Evolutionary conservation across 2,797 vertebrate species (phyloP), one percentile per base, ranked within the genome.

Genomic region (Poecilia gillii): DNA sequence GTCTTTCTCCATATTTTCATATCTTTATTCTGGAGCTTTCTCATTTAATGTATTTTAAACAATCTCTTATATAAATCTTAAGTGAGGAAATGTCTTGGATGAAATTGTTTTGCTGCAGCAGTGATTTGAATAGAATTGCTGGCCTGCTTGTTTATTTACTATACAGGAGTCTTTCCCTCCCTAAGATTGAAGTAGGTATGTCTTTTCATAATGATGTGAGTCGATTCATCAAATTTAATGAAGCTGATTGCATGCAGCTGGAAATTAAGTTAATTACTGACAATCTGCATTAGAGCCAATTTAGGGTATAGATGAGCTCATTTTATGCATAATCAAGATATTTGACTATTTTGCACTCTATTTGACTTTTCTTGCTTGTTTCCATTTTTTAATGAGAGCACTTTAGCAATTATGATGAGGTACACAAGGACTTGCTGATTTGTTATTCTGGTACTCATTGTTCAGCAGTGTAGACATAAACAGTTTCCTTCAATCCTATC

Each of bases 1-100:
- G 89, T 84, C 89, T 86, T 76, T 82, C 75, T 88, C 66, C 62
- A 90, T 91, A 84, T 90, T 82, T 79, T 84, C 28, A 83, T 59
- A 76, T 85, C 86, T 75, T 47, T 66, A 78, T 75, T 84, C 72
- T 81, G 20, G 57, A 87, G 45, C 73, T 82, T 78, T 75, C 72
- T 71, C 86, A 81, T 81, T 88, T 80, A 82, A 83, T 49, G 43
- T 43, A 64, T 73, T 79, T 84, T 80, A 66, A 77, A 89, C 83
- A 87, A 59, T 64, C 33, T 80, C 31, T 83, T 71, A 36, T 77
- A 71, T 80, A 73, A 75, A 82, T 85, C 70, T 86, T 55, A 84
- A 76, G 6, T 33, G n/a, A 81, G 49, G 46, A 74, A 85, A 84
- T 86, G 81, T 79, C 45, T 80, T 64, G 53, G 12, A 84, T 87